phyloP scores from a whole-genome alignment of 2,797 vertebrate genomes.

The Lacerta agilis region DNA sequence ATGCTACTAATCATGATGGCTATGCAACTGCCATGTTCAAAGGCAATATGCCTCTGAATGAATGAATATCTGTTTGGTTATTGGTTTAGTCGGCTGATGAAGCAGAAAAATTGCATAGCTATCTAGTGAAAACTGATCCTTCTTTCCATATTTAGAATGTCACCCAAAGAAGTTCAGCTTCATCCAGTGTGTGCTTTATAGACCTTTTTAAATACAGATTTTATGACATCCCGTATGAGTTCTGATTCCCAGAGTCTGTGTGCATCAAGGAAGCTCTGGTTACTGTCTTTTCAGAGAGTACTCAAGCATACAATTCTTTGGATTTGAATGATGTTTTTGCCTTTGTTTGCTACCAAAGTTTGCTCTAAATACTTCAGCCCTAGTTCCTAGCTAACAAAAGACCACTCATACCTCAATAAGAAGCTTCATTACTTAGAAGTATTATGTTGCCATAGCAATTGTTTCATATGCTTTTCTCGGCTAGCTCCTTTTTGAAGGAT shows the following conservation, averaged over 20 bases:
- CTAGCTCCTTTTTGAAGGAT: constrained; percentile 59
- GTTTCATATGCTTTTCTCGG: constrained; percentile 54
- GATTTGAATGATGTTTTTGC: background rate
- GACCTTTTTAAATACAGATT: background rate
- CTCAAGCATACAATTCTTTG: background rate
- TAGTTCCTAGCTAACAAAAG: constrained; percentile 21
- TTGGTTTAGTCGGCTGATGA: background rate
- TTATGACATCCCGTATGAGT: background rate
- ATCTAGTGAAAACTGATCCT: background rate
- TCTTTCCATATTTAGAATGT: background rate
- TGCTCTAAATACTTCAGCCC: constrained; percentile 56
- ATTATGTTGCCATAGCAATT: constrained; percentile 71
- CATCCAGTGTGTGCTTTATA: background rate
- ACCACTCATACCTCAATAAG: constrained; percentile 39
- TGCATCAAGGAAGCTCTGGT: background rate
- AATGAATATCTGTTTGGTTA: background rate
- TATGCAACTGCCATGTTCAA: too few relatives aligned
- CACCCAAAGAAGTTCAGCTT: background rate
- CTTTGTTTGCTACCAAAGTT: constrained; percentile 40
- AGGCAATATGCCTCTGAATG: too few relatives aligned
- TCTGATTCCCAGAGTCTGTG: background rate
- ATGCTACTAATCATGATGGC: too few relatives aligned
- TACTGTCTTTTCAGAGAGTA: background rate
- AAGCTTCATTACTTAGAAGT: constrained; percentile 65
- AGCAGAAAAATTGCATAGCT: background rate